Evolutionary conservation across 2,113 vertebrate genomes (phyloP).

Genomic region (Toxotes chatareus): DNA sequence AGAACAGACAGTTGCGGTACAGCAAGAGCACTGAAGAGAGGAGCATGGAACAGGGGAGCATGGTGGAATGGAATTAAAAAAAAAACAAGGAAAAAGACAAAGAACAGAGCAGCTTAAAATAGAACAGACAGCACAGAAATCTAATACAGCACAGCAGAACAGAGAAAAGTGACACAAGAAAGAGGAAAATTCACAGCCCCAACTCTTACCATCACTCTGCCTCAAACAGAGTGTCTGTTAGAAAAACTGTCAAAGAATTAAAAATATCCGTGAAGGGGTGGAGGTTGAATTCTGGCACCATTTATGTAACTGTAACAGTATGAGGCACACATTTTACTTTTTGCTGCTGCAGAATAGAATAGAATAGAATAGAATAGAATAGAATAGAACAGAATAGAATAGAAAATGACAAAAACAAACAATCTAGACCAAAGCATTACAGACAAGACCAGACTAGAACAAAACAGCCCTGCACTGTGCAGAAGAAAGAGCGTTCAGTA

Average conservation of each 20-base stretch:
- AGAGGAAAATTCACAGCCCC: constrained; percentile 1
- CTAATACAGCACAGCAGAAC: not conserved
- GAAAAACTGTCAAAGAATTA: constrained; percentile 40
- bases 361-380: not conserved
- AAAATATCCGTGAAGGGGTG: constrained; percentile 23
- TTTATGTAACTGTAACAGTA: constrained; percentile 3
- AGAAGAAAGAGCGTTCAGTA: constrained; percentile 32
- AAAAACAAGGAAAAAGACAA: not conserved
- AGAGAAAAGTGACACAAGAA: constrained; percentile 33
- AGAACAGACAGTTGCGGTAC: constrained; percentile 10
- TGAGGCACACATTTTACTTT: not conserved
- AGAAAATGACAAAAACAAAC: constrained; percentile 10
- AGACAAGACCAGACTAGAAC: constrained; percentile 16
- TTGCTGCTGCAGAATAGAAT: not conserved
- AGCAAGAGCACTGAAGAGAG: constrained; percentile 3
- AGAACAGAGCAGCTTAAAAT: not conserved
- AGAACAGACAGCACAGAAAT: constrained; percentile 10
- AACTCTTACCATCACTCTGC: constrained; percentile 8
- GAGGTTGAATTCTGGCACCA: constrained; percentile 16
- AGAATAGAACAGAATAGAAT: not conserved
- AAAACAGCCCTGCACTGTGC: not conserved
- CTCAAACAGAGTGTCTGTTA: constrained; percentile 6
- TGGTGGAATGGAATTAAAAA: constrained; percentile 4
- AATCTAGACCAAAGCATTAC: constrained; percentile 12
- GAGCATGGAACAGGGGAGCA: constrained; percentile 5